Evolutionary conservation across 2,797 vertebrate genomes (phyloP).

Genomic region (Rhincodon typus): DNA sequence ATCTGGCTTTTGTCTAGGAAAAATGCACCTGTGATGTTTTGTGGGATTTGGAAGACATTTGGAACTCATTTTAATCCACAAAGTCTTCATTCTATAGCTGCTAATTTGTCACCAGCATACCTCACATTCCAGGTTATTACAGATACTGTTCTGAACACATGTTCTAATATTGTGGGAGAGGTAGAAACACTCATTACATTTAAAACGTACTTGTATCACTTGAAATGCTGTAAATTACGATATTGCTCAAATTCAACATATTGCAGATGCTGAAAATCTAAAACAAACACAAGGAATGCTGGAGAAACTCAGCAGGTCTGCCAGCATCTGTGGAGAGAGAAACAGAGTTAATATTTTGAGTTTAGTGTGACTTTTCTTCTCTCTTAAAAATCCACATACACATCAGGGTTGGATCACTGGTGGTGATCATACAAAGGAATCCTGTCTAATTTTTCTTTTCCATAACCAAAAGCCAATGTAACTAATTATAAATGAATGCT

Average conservation of each 20-base stretch:
- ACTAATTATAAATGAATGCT: neutral
- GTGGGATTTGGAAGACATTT: neutral
- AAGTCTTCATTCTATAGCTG: neutral
- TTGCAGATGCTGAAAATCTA: too few species aligned
- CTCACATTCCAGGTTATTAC: neutral
- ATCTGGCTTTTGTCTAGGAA: too few species aligned
- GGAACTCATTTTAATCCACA: neutral
- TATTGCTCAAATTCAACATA: neutral
- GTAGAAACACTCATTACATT: neutral
- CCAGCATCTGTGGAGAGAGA: too few species aligned
- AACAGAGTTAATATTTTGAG: too few species aligned
- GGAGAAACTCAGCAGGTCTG: too few species aligned
- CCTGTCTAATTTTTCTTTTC: neutral
- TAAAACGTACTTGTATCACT: too few species aligned
- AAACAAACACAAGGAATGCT: too few species aligned
- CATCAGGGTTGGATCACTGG: neutral
- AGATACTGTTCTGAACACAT: too few species aligned
- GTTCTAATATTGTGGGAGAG: neutral
- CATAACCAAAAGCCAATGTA: neutral
- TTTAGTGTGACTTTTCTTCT: neutral
- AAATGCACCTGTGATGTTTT: neutral
- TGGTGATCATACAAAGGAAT: neutral
- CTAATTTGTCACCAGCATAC: neutral
- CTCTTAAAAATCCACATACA: neutral
- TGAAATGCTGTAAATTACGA: neutral